Conservation (phyloP, 2,888 invertebrate species). For the Drosophila acutilabella region DNA sequence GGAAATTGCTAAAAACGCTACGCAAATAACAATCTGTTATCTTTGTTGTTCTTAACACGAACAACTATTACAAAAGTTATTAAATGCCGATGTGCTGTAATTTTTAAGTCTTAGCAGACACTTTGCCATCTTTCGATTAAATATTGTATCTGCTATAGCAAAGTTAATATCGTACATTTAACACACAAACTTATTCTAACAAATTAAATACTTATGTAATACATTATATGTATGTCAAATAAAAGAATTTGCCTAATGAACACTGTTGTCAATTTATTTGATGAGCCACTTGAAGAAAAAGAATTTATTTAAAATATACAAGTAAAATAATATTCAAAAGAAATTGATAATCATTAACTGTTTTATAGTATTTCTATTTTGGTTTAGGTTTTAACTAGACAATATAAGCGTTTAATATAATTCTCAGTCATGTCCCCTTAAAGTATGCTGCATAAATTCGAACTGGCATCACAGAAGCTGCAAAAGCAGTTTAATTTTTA, state of each 20-base stretch:
- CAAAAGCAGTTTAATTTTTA: background rate
- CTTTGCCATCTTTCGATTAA: constrained; percentile 26
- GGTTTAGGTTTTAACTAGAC: no score
- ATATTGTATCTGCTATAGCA: constrained; percentile 44
- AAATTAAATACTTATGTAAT: constrained; percentile 30
- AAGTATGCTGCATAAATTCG: background rate
- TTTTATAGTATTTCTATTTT: no score
- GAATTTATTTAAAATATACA: no score
- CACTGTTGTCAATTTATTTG: no score
- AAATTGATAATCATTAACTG: no score
- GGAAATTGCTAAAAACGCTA: constrained; percentile 35
- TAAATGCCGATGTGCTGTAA: constrained; percentile 32
- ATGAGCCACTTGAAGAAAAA: no score
- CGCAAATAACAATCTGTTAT: constrained; percentile 42
- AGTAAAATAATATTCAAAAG: no score
- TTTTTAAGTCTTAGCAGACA: constrained; percentile 32
- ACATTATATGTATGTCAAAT: constrained; percentile 15
- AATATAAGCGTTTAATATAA: no score
- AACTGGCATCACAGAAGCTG: background rate
- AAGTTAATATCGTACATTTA: constrained; percentile 39
- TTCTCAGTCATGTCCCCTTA: no score
- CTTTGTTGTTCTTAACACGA: constrained; percentile 16
- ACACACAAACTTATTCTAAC: constrained; percentile 42
- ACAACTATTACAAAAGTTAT: constrained; percentile 20
- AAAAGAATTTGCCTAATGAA: constrained; percentile 5